Evolutionary conservation across 2,888 invertebrate species (phyloP).

Genomic region (Aplocera efformata): DNA sequence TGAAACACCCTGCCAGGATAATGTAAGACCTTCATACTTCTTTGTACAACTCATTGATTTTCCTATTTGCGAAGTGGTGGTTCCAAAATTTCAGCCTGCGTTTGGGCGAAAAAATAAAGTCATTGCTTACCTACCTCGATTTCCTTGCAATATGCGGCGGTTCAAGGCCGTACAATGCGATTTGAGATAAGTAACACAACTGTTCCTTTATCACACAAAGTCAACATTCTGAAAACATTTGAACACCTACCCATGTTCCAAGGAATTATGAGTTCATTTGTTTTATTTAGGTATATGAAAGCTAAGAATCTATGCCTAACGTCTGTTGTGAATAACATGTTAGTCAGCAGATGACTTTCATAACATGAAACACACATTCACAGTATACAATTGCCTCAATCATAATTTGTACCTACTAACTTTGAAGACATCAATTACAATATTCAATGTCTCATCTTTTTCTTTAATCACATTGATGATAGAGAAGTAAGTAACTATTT

Average conservation of each 20-base stretch:
- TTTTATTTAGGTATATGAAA: neutral
- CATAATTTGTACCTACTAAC: no score
- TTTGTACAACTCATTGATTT: neutral
- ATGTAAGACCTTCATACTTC: conserved; percentile 46
- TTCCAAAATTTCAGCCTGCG: no score
- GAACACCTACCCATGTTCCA: neutral
- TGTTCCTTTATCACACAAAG: conserved; percentile 6
- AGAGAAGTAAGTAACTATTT: no score
- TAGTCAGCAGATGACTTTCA: conserved; percentile 7
- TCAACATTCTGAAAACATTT: neutral
- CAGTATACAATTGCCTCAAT: conserved; percentile 8
- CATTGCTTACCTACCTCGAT: neutral
- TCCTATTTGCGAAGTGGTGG: neutral
- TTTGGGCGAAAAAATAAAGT: no score
- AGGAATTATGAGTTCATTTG: neutral
- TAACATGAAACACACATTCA: conserved; percentile 1
- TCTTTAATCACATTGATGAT: no score
- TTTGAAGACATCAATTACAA: no score
- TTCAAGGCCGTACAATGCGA: conserved; percentile 26
- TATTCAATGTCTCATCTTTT: no score
- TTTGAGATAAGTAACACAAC: conserved; percentile 20
- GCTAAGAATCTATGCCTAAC: no score
- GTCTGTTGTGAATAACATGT: no score
- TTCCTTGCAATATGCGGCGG: conserved; percentile 19
- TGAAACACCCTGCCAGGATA: conserved; percentile 73